A percentile compares a stretch with the other conserved stretches of the same genome.
These are phyloP conservation scores for Tetheella fluctuosa DNA, from an alignment of 2,888 invertebrate species.

Conservation along the genomic window DNA sequence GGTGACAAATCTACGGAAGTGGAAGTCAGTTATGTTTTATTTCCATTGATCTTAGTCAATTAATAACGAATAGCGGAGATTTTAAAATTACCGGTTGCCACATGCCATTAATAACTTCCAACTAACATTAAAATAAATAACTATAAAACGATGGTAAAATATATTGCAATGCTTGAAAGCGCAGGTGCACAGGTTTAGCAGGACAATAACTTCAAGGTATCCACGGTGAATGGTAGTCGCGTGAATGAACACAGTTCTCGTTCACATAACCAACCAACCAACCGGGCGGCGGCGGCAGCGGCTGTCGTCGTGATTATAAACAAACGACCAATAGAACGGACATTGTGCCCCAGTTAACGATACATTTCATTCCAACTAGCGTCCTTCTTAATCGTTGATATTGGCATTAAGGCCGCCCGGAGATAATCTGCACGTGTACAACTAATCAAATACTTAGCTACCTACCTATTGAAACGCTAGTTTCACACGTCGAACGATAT, in stretches of 20 bases:
- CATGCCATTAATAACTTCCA: background rate
- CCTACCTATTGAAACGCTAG: background rate
- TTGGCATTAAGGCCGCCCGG: slow-evolving; percentile 34
- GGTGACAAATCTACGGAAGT: too few species aligned
- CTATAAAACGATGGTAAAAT: slow-evolving; percentile 2
- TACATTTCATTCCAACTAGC: slow-evolving; percentile 42
- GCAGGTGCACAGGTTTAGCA: slow-evolving; percentile 16
- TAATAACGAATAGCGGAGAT: background rate
- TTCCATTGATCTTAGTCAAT: background rate
- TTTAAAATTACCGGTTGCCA: background rate
- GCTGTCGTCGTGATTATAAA: slow-evolving; percentile 23
- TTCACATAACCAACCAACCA: background rate
- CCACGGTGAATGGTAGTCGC: slow-evolving; percentile 23
- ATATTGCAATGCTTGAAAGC: slow-evolving; percentile 1
- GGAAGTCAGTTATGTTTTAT: background rate
- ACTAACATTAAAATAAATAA: background rate
- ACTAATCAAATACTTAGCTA: background rate
- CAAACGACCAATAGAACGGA: slow-evolving; percentile 41
- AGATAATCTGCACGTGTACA: slow-evolving; percentile 24
- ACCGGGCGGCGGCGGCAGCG: background rate
- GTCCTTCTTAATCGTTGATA: slow-evolving; percentile 46
- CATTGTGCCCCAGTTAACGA: slow-evolving; percentile 50
- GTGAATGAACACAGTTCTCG: slow-evolving; percentile 24
- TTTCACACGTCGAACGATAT: slow-evolving; percentile 5
- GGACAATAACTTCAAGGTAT: slow-evolving; percentile 9